Evolutionary conservation across 1,140 invertebrate species (phyloP).

Genomic region (Microplitis demolitor): DNA sequence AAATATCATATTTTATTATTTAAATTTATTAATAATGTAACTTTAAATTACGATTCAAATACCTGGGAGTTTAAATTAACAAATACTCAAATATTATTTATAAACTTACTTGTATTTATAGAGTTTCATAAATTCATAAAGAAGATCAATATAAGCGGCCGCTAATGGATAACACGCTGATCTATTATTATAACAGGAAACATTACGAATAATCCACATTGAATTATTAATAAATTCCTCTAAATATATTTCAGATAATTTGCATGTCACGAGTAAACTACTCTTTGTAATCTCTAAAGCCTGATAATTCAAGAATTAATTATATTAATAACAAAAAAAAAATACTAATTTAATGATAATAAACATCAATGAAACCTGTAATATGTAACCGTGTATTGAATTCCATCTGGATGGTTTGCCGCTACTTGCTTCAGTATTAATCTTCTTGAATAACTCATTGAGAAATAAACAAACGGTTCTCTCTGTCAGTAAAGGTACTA

Average conservation of each 20-base stretch:
- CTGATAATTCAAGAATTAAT: background rate
- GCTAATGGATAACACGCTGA: slow-evolving; percentile 39
- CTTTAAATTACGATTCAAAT: background rate
- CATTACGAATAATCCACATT: slow-evolving; percentile 35
- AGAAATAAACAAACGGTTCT: slow-evolving; percentile 43
- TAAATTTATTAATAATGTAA: no score
- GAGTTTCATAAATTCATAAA: slow-evolving; percentile 34
- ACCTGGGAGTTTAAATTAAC: background rate
- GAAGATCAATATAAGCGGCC: slow-evolving; percentile 37
- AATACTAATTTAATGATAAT: slow-evolving; percentile 29
- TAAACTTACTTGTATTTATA: background rate
- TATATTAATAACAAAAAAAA: background rate
- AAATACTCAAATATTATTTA: slow-evolving; percentile 9
- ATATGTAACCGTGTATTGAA: slow-evolving; percentile 53
- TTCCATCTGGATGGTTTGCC: slow-evolving; percentile 37
- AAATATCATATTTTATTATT: no score
- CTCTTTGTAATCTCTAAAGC: slow-evolving; percentile 40
- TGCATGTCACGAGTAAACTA: slow-evolving; percentile 20
- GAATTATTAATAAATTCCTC: slow-evolving; percentile 20
- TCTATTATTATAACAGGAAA: slow-evolving; percentile 30
- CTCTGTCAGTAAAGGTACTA: slow-evolving; percentile 66
- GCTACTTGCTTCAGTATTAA: slow-evolving; percentile 26
- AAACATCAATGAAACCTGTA: slow-evolving; percentile 38
- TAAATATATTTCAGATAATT: slow-evolving; percentile 17
- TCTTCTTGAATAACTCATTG: slow-evolving; percentile 41